phyloP scores from a whole-genome alignment of 2,113 vertebrate species.

The Tautogolabrus adspersus region DNA sequence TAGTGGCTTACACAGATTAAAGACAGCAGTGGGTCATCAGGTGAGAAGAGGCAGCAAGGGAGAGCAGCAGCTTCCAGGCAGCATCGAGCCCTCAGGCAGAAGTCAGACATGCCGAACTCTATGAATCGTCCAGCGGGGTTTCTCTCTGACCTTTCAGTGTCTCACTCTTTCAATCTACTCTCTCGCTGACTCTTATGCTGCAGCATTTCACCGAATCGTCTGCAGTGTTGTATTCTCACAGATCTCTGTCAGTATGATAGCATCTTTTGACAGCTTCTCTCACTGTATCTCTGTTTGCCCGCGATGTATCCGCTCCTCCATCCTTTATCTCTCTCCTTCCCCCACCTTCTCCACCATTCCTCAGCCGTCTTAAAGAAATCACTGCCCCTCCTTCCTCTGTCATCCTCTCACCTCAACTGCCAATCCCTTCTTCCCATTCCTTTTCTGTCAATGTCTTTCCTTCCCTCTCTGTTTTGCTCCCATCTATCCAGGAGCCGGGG shows the following conservation, averaged over 20 bases:
- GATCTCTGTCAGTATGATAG: slow-evolving; percentile 42
- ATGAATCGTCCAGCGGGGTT: slow-evolving; percentile 65
- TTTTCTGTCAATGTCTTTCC: slow-evolving; percentile 19
- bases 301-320: slow-evolving; percentile 24
- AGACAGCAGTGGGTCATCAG: slow-evolving; percentile 57
- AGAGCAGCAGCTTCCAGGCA: slow-evolving; percentile 40
- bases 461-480: slow-evolving; percentile 12
- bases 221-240: slow-evolving; percentile 13
- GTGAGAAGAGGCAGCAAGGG: slow-evolving; percentile 42
- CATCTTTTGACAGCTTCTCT: slow-evolving; percentile 61
- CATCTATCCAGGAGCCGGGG: slow-evolving; percentile 12
- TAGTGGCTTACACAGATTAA: slow-evolving; percentile 23
- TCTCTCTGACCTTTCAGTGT: slow-evolving; percentile 69
- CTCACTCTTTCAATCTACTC: slow-evolving; percentile 47
- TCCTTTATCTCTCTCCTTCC: slow-evolving; percentile 39
- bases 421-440: slow-evolving; percentile 35
- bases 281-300: slow-evolving; percentile 38
- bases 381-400: slow-evolving; percentile 36
- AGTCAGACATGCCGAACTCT: slow-evolving; percentile 64
- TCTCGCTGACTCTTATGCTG: slow-evolving; percentile 46
- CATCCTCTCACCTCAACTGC: slow-evolving; percentile 58
- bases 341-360: slow-evolving; percentile 44
- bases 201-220: slow-evolving; percentile 36
- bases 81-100: slow-evolving; percentile 56
- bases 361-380: slow-evolving; percentile 43